These are phyloP conservation scores for Corythaeola cristata DNA, from an alignment of 2,113 vertebrate species.

Conservation along the genomic window DNA sequence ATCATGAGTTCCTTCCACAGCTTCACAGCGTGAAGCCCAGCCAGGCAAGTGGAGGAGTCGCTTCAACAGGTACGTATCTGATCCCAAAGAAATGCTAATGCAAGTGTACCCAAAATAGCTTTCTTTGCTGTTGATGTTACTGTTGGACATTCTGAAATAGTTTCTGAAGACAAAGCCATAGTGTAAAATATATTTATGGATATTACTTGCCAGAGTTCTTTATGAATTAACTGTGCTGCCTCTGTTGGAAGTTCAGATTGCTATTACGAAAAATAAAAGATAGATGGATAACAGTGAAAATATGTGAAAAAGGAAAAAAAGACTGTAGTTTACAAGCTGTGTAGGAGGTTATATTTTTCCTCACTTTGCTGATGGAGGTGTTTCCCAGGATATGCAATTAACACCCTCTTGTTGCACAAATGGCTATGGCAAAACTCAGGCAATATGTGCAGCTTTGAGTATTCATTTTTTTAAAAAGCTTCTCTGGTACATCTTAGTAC, in stretches of 20 bases:
- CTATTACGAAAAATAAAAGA: neutral
- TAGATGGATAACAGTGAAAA: neutral
- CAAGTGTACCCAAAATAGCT: neutral
- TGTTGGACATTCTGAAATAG: neutral
- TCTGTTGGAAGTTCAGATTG: neutral
- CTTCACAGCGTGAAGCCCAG: neutral
- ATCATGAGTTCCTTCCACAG: rapidly evolving
- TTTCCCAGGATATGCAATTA: neutral
- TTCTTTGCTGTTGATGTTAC: neutral
- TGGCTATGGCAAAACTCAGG: neutral
- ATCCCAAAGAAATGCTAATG: neutral
- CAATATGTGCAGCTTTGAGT: neutral
- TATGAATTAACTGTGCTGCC: neutral
- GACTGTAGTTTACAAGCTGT: neutral
- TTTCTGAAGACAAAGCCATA: neutral
- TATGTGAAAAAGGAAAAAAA: neutral
- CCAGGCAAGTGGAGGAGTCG: rapidly evolving
- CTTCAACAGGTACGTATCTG: neutral
- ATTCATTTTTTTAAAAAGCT: neutral
- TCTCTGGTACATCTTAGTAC: neutral
- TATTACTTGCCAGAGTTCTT: neutral
- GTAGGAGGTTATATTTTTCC: neutral
- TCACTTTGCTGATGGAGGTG: neutral
- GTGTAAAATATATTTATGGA: neutral
- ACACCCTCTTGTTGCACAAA: neutral